A percentile compares a stretch with the other conserved stretches of the same genome.
Evolutionary conservation across 1,140 invertebrate species (phyloP).

Genomic region (Drosophila hydei): DNA sequence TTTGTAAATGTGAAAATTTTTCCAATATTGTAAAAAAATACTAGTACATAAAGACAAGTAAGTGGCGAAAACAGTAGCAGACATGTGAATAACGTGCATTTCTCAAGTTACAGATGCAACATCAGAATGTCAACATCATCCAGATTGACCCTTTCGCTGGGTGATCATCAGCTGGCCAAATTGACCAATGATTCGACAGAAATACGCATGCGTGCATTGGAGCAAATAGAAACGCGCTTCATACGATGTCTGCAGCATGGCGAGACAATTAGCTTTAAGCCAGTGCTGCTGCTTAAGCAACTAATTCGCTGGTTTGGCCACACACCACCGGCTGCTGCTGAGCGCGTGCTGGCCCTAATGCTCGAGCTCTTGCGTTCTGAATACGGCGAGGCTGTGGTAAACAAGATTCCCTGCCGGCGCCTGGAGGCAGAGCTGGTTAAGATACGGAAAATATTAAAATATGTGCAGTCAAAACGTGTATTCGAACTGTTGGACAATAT

Average conservation of each 20-base stretch:
- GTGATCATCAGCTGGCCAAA: slow-evolving; percentile 50
- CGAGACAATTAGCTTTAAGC: slow-evolving; percentile 56
- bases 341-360: slow-evolving; percentile 65
- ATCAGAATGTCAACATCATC: slow-evolving; percentile 28
- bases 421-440: slow-evolving; percentile 60
- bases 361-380: slow-evolving; percentile 61
- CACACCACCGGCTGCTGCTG: slow-evolving; percentile 35
- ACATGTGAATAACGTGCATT: not conserved
- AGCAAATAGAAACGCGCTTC: slow-evolving; percentile 64
- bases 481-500: slow-evolving; percentile 57
- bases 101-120: slow-evolving; percentile 7
- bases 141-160: slow-evolving; percentile 8
- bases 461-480: slow-evolving; percentile 6
- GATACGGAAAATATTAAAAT: slow-evolving; percentile 42
- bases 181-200: slow-evolving; percentile 65
- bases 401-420: slow-evolving; percentile 51
- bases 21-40: not conserved
- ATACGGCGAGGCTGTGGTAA: slow-evolving; percentile 43
- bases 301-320: slow-evolving; percentile 76
- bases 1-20: not conserved
- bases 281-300: slow-evolving; percentile 66
- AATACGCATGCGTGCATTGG: slow-evolving; percentile 73
- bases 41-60: not conserved
- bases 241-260: slow-evolving; percentile 51
- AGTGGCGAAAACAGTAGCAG: not conserved